Evolutionary conservation across 2,888 invertebrate species (phyloP).

Genomic region (Acrobeloides nanus): DNA sequence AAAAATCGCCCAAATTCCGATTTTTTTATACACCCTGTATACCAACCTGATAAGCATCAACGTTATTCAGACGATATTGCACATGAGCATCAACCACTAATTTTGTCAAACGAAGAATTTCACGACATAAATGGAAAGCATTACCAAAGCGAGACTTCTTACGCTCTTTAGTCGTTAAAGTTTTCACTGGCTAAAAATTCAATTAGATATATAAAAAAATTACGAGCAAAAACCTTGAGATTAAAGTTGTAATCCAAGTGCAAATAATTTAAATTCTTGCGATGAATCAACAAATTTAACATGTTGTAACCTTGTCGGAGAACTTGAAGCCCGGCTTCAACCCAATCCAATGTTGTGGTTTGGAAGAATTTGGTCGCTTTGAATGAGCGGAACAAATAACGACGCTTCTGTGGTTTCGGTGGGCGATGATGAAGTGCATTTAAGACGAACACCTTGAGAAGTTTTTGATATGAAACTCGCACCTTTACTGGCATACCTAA

Average conservation of each 20-base stretch:
- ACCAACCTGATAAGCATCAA: slow-evolving; percentile 83
- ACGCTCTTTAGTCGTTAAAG: slow-evolving; percentile 95
- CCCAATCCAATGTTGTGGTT: slow-evolving; percentile 98
- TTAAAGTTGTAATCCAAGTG: slow-evolving; percentile 99
- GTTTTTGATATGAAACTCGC: slow-evolving; percentile 94
- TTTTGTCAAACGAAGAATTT: slow-evolving; percentile 94
- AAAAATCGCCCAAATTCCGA: too few species aligned
- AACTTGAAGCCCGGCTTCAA: slow-evolving; percentile 88
- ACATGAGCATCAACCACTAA: slow-evolving; percentile 98
- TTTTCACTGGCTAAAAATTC: slow-evolving; percentile 78
- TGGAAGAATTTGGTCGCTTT: slow-evolving; percentile 99
- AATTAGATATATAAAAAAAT: too few species aligned
- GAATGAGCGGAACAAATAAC: slow-evolving; percentile 94
- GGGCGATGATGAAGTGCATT: slow-evolving; percentile 94
- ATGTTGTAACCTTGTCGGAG: slow-evolving; percentile 99
- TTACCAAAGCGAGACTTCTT: slow-evolving; percentile 77
- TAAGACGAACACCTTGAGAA: slow-evolving; percentile 92
- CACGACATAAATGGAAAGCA: slow-evolving; percentile 96
- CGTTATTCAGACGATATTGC: slow-evolving; percentile 95
- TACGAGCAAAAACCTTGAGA: slow-evolving; percentile 64
- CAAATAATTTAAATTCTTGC: slow-evolving; percentile 96
- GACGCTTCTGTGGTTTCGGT: slow-evolving; percentile 96
- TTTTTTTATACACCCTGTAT: too few species aligned
- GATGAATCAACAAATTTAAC: slow-evolving; percentile 94
- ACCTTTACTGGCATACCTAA: slow-evolving; percentile 91